Conservation (phyloP, 2,888 invertebrate genomes). For the Acrobeloides nanus region DNA sequence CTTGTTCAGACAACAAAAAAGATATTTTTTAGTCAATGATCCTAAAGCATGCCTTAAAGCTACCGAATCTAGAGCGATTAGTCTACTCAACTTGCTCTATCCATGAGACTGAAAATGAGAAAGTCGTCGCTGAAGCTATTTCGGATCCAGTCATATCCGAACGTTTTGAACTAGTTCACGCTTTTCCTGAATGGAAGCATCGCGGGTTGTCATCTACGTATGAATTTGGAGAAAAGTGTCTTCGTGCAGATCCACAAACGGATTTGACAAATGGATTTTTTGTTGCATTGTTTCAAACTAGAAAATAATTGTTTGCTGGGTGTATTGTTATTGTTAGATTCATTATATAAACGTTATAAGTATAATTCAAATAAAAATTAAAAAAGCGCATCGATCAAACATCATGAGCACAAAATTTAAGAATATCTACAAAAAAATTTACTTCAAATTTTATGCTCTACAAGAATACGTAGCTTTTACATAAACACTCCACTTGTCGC, state of each 20-base stretch:
- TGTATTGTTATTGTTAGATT: too few relatives aligned
- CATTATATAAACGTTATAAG: too few relatives aligned
- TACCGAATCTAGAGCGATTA: conserved; percentile 74
- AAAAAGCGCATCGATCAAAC: too few relatives aligned
- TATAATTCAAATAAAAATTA: too few relatives aligned
- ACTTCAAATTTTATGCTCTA: too few relatives aligned
- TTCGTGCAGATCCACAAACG: conserved; percentile 69
- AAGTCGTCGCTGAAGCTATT: conserved; percentile 71
- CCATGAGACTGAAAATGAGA: conserved; percentile 82
- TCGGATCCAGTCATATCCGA: conserved; percentile 21
- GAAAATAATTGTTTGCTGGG: too few relatives aligned
- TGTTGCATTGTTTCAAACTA: conserved; percentile 69
- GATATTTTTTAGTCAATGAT: conserved; percentile 65
- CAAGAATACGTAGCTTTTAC: too few relatives aligned
- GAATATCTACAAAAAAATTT: too few relatives aligned
- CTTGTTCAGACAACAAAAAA: too few relatives aligned
- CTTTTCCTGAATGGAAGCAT: conserved; percentile 60
- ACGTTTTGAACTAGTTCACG: conserved; percentile 41
- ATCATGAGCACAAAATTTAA: too few relatives aligned
- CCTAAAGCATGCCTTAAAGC: conserved; percentile 74
- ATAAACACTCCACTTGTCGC: too few relatives aligned
- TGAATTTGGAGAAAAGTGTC: conserved; percentile 61
- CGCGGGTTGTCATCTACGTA: conserved; percentile 43
- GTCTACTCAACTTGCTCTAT: conserved; percentile 95
- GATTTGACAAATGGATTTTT: conserved; percentile 89